Percentiles rank a stretch among this genome's conserved stretches.
These are phyloP conservation scores for Thamnophis elegans DNA, from an alignment of 2,797 vertebrate species.

Conservation along the genomic window DNA sequence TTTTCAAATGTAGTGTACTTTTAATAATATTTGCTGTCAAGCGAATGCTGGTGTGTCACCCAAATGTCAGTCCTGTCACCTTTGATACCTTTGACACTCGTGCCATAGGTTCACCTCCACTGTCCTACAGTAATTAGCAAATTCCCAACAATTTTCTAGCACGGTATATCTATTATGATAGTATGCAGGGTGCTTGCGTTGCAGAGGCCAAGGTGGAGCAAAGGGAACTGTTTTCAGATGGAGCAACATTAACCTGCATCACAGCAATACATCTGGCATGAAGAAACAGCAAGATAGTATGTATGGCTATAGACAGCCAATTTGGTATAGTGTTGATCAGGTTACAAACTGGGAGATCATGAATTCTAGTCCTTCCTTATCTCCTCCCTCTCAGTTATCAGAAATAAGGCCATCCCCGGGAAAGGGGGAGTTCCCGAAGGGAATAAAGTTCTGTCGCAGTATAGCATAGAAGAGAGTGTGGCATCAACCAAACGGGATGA, in stretches of 20 bases:
- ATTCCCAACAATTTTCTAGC: neutral
- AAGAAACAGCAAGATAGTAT: neutral
- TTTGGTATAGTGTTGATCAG: neutral
- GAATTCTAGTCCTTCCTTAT: neutral
- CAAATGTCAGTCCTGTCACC: neutral
- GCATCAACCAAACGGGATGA: no score
- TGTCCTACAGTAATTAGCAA: neutral
- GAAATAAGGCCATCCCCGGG: no score
- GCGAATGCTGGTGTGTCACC: neutral
- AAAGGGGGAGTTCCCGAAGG: no score
- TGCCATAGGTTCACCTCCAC: neutral
- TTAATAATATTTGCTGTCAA: neutral
- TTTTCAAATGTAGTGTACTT: neutral
- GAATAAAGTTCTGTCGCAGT: no score
- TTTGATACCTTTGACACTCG: neutral
- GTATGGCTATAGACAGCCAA: neutral
- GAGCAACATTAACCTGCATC: neutral
- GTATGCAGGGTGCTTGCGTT: neutral
- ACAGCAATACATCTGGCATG: neutral
- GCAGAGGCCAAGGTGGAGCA: neutral
- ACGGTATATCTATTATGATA: neutral
- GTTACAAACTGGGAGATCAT: neutral
- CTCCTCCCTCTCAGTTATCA: neutral
- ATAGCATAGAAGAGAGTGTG: no score
- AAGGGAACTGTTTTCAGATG: neutral